Conservation (phyloP, 1,140 invertebrate species). For the Philotrypesis tridentata region DNA sequence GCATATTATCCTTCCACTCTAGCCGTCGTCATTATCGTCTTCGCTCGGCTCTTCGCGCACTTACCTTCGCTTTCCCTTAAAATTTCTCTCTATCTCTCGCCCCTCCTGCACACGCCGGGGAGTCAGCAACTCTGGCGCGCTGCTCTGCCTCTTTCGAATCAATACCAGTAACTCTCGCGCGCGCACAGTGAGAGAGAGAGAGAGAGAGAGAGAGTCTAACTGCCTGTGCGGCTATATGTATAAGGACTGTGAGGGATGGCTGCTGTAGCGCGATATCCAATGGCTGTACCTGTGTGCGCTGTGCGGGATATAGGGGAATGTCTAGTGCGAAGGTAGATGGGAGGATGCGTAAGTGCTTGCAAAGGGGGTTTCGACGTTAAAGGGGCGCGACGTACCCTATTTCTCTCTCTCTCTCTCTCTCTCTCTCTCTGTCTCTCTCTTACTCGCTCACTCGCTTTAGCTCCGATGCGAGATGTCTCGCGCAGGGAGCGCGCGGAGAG, state of each 20-base stretch:
- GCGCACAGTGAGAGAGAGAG: too few relatives aligned
- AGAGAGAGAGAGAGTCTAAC: too few relatives aligned
- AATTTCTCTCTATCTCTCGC: constrained; percentile 10
- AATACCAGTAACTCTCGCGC: constrained; percentile 7
- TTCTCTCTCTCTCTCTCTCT: too few relatives aligned
- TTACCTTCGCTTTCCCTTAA: constrained; percentile 36
- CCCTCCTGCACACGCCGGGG: too few relatives aligned
- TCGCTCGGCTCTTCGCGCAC: constrained; percentile 1
- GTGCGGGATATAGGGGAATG: background rate
- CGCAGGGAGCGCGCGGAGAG: too few relatives aligned
- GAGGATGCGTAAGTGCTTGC: background rate
- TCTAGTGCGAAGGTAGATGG: background rate
- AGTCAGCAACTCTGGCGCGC: too few relatives aligned
- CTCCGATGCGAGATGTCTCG: too few relatives aligned
- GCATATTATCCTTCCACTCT: background rate
- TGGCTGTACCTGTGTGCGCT: background rate
- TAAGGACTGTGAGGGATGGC: background rate
- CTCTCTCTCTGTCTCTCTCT: too few relatives aligned
- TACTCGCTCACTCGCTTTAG: too few relatives aligned
- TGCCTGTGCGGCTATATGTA: background rate
- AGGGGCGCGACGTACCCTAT: background rate
- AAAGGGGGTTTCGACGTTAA: background rate
- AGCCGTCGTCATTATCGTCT: background rate
- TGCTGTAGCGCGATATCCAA: constrained; percentile 1
- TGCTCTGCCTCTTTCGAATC: constrained; percentile 37